phyloP scores from a whole-genome alignment of 2,113 vertebrate species.

The Mobula hypostoma region DNA sequence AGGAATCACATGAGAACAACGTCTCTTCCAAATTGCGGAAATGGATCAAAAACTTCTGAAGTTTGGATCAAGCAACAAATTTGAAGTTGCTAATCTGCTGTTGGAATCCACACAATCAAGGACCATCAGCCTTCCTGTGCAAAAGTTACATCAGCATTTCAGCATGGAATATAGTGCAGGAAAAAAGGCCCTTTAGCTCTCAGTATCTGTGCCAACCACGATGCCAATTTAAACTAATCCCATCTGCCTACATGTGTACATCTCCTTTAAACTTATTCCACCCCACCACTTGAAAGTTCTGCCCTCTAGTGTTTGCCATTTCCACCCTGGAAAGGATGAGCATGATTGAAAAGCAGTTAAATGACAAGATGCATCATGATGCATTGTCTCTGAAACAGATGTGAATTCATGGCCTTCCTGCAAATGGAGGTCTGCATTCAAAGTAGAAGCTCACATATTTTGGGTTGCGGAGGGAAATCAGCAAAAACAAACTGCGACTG shows the following conservation, averaged over 20 bases:
- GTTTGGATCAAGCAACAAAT: neutral
- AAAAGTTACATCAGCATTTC: too few species aligned
- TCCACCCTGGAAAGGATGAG: too few species aligned
- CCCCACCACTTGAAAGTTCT: too few species aligned
- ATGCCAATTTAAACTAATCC: too few species aligned
- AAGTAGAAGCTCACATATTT: neutral
- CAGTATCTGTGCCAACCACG: too few species aligned
- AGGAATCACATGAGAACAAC: neutral
- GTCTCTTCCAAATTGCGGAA: neutral
- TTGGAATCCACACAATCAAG: neutral
- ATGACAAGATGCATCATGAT: neutral
- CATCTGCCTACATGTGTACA: too few species aligned
- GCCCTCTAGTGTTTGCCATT: too few species aligned
- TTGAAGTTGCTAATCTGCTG: neutral
- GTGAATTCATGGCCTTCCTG: neutral
- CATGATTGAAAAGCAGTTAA: neutral
- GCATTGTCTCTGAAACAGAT: neutral
- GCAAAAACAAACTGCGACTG: too few species aligned
- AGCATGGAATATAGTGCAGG: too few species aligned
- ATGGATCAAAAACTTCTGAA: neutral
- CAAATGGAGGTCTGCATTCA: neutral
- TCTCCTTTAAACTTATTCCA: too few species aligned
- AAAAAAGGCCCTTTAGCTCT: too few species aligned
- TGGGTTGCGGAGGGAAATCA: neutral
- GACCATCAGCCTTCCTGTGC: neutral